phyloP scores from a whole-genome alignment of 2,113 vertebrate genomes.

The Macrotis lagotis region DNA sequence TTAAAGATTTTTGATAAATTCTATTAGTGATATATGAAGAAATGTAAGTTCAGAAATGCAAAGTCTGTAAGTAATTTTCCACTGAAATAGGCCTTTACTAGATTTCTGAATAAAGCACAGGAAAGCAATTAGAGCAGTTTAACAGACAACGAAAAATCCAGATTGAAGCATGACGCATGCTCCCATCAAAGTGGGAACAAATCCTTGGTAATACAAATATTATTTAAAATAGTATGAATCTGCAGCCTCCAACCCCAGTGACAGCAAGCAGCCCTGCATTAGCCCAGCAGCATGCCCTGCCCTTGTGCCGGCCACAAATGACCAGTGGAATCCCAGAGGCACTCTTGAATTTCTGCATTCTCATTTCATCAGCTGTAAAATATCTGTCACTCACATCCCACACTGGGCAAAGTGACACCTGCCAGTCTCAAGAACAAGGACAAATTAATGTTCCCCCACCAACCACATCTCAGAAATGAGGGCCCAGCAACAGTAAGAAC shows the following conservation, averaged over 20 bases:
- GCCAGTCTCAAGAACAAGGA: constrained; percentile 97
- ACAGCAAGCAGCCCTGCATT: constrained; percentile 76
- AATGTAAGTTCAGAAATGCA: constrained; percentile 62
- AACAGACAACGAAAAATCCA: constrained; percentile 47
- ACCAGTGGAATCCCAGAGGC: constrained; percentile 96
- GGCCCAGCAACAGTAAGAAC: constrained; percentile 60
- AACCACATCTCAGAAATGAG: constrained; percentile 79
- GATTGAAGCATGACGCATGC: constrained; percentile 63
- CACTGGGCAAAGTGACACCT: constrained; percentile 96
- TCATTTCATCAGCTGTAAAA: constrained; percentile 93
- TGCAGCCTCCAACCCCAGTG: constrained; percentile 74
- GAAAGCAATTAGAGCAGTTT: constrained; percentile 79
- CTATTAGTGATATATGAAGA: constrained; percentile 62
- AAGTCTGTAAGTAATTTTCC: constrained; percentile 77
- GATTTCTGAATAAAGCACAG: constrained; percentile 64
- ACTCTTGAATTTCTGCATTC: constrained; percentile 95
- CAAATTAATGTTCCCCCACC: constrained; percentile 86
- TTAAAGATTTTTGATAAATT: constrained; percentile 62
- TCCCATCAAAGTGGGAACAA: constrained; percentile 68
- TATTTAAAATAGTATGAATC: constrained; percentile 77
- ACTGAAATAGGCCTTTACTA: constrained; percentile 69
- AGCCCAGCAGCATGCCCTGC: constrained; percentile 88
- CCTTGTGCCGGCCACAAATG: constrained; percentile 94
- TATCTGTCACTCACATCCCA: constrained; percentile 90
- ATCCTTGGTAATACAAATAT: constrained; percentile 80